Evolutionary conservation across 1,140 invertebrate species (phyloP).

Genomic region (Acromyrmex charruanus): DNA sequence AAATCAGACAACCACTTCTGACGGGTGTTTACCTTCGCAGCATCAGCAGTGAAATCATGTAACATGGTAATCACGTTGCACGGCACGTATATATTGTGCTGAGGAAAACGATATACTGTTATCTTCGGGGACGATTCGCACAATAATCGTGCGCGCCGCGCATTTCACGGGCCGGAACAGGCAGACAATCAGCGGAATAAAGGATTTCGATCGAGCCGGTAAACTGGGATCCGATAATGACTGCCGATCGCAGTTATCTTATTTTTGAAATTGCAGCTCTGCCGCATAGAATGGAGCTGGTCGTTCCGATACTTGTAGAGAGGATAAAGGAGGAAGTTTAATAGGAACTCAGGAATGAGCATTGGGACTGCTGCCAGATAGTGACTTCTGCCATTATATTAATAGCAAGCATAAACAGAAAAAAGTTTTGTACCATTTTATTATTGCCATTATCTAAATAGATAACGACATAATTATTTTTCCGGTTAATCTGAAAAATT

Average conservation of each 20-base stretch:
- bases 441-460: background rate
- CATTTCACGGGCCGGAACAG: background rate
- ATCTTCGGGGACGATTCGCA: conserved; percentile 23
- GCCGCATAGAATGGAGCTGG: background rate
- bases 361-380: background rate
- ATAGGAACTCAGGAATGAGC: conserved; percentile 36
- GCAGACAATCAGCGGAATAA: conserved; percentile 22
- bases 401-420: background rate
- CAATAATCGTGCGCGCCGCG: conserved; percentile 30
- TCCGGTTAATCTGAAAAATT: background rate
- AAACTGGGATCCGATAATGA: conserved; percentile 58
- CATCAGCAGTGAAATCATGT: conserved; percentile 41
- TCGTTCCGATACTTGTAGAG: conserved; percentile 29
- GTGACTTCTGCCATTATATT: conserved; percentile 22
- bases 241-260: conserved; percentile 46
- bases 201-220: conserved; percentile 41
- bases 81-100: conserved; percentile 49
- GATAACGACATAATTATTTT: background rate
- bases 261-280: conserved; percentile 41
- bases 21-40: conserved; percentile 26
- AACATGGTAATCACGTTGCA: conserved; percentile 46
- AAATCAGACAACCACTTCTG: conserved; percentile 43
- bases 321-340: conserved; percentile 45
- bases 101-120: conserved; percentile 29
- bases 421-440: conserved; percentile 11